These are phyloP conservation scores for Nephotettix cincticeps DNA, from an alignment of 1,140 invertebrate genomes.

Conservation along the genomic window DNA sequence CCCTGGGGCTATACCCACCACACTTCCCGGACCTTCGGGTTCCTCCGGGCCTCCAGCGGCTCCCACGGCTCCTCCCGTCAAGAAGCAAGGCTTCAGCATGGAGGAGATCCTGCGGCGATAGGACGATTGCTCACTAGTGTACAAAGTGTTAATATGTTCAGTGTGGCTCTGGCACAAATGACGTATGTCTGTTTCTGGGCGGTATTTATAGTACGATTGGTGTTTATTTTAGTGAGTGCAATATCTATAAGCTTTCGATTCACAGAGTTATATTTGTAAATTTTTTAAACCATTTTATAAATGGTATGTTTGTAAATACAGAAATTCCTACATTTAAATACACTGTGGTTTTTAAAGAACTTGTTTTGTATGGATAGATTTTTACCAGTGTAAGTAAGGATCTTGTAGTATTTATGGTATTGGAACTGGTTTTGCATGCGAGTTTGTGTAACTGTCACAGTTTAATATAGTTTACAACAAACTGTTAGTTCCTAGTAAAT, in stretches of 20 bases:
- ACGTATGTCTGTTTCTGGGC: neutral
- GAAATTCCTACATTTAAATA: no score
- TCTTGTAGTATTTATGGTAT: no score
- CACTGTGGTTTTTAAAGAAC: no score
- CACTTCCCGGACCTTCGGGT: neutral
- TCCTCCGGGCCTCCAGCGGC: neutral
- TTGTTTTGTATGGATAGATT: no score
- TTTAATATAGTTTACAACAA: no score
- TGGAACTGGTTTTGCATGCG: no score
- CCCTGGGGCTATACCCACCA: neutral
- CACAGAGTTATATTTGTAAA: neutral
- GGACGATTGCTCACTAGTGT: neutral
- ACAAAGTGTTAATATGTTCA: neutral
- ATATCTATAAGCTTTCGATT: neutral
- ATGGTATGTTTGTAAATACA: no score
- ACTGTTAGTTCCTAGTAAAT: no score
- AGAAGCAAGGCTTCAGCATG: constrained; percentile 72
- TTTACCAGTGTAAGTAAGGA: no score
- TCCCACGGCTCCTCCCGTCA: constrained; percentile 35
- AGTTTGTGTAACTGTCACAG: no score
- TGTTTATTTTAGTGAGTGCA: neutral
- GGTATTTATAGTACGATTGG: constrained; percentile 2
- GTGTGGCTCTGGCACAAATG: neutral
- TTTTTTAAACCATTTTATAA: no score
- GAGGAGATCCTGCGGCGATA: constrained; percentile 69